Evolutionary conservation across 37 sponge, comb jelly and placozoan genomes (phyloP).

Genomic region (Aphrocallistes beatrix): DNA sequence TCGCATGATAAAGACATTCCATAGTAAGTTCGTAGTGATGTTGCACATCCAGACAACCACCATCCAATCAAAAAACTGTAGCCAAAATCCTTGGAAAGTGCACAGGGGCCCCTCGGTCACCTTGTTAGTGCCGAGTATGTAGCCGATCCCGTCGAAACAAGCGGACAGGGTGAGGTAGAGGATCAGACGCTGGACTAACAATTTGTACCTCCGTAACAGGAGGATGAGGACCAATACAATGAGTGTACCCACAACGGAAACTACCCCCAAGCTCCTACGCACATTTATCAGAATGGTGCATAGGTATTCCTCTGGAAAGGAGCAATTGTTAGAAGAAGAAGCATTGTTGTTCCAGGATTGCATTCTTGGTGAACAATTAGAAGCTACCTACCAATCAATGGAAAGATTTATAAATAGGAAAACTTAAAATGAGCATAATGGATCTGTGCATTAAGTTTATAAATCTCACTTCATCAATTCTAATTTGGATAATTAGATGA

Average conservation of each 20-base stretch:
- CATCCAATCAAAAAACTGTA: slow-evolving; percentile 50
- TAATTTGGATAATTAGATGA: too few relatives aligned
- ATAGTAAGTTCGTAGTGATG: slow-evolving; percentile 46
- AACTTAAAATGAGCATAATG: too few relatives aligned
- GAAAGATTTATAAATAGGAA: too few relatives aligned
- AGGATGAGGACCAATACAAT: not conserved
- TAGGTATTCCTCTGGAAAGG: not conserved
- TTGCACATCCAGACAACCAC: slow-evolving; percentile 51
- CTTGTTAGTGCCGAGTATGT: slow-evolving; percentile 25
- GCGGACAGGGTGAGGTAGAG: slow-evolving; percentile 44
- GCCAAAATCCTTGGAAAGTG: slow-evolving; percentile 40
- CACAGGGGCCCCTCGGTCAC: slow-evolving; percentile 13
- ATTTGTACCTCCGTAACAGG: not conserved
- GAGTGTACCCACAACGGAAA: not conserved
- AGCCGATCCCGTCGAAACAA: slow-evolving; percentile 38
- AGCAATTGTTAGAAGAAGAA: not conserved
- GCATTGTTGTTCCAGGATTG: too few relatives aligned
- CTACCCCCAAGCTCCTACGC: not conserved
- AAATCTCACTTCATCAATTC: too few relatives aligned
- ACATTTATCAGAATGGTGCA: not conserved
- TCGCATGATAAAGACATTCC: slow-evolving; percentile 31
- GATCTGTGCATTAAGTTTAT: too few relatives aligned
- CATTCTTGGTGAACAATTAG: too few relatives aligned
- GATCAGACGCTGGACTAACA: slow-evolving; percentile 27
- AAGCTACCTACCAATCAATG: too few relatives aligned